Evolutionary conservation across 1,140 invertebrate genomes (phyloP), one percentile per base, ranked within the genome.

Genomic region (Mamestra configurata): DNA sequence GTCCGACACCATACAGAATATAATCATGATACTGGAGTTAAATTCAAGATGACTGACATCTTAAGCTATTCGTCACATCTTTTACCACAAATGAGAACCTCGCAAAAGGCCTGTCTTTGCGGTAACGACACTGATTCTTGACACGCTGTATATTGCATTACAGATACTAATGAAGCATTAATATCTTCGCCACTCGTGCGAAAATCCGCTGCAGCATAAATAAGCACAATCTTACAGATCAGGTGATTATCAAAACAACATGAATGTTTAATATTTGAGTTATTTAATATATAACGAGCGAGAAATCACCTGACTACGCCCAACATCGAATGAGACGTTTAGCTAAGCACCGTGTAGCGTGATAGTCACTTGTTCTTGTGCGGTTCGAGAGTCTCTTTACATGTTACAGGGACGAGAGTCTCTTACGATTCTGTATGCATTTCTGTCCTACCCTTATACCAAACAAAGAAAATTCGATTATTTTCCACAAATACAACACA

Each of bases 241-340:
- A 51, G 68, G 71, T 75, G 71, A 40, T 57, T 75, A 75, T 40
- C 53, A 71, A 51, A 51, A 35, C 18, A 57, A 55, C 37, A 75
- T 57, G 20, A 37, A 75, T 46, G 20, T 57, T 59, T 75, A 57
- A 59, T 75, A 75, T 59, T 59, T 75, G 8, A 73, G 71, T 59
- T 37, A 75, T 75, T 57, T 59, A 57, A 43, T 20, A 20, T 13
- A 75, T 35, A 72, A 24, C 55, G 20, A 75, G 31, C 15, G 24
- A 24, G 68, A 53, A 75, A 75, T 75, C 51, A 49, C 53, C 57
- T 43, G 5, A 57, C n/a, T 22, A 75, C 71, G 71, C 71, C 71
- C 71, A 57, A 43, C 31, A 46, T 75, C 20, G 15, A 75, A 75
- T 75, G 37, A 43, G 35, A 75, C 53, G 18, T 66, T 75, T 8